Evolutionary conservation across 1,140 invertebrate species (phyloP), one percentile per base, ranked within the genome.

Genomic region (Thaumetopoea pityocampa): DNA sequence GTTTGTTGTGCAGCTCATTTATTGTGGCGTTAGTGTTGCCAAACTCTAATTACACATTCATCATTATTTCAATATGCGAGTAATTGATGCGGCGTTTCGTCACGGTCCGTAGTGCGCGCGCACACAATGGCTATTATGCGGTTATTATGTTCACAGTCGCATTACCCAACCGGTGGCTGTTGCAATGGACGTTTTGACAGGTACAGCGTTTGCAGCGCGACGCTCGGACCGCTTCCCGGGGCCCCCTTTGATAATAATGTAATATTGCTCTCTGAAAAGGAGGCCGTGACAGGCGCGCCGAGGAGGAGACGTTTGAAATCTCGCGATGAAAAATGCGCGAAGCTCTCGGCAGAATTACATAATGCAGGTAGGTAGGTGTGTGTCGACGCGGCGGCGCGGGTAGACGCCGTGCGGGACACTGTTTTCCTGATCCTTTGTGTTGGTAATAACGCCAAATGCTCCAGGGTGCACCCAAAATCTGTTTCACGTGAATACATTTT

Each of bases 311-410:
- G 51, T 48, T 38, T 43, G 33, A 59, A 57, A 60, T 58, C 46
- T 54, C 51, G 48, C 52, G 63, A 67, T 68, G 68, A 72, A 69
- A 72, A 68, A 69, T 72, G 56, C 56, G 65, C 60, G 32, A 23
- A 32, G 37, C 44, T 46, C 55, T 52, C 52, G 27, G 11, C 45
- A 46, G 63, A 48, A 61, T 66, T 66, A 60, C 51, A 65, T 69
- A 67, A 73, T 65, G 64, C 54, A 62, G 43, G 52, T 63, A 65
- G 63, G 64, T 52, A 62, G 43, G 52, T 63, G 63, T 51, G 56
- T 68, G 67, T 68, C 62, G 59, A 53, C 49, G 51, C 43, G 44
- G 32, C 10, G 10, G 20, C 30, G 37, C 20, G 44, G 23, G 52
- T 47, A 57, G 44, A 53, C 37, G 35, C 12, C 29, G n/a, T 23